phyloP scores from a whole-genome alignment of 2,113 vertebrate genomes.

The Accipiter cooperii region DNA sequence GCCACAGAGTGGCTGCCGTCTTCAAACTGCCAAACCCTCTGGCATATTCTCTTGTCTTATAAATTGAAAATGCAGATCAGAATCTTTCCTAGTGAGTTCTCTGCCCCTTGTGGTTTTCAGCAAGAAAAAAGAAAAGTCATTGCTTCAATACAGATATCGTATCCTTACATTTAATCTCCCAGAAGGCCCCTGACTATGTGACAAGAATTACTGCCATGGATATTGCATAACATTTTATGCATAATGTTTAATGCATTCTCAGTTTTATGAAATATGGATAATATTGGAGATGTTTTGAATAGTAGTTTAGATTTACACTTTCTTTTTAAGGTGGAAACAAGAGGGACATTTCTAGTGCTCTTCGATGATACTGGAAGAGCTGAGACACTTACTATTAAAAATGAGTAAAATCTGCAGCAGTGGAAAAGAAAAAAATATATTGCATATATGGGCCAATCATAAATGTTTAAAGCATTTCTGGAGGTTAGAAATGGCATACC shows the following conservation, averaged over 20 bases:
- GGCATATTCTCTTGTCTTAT: neutral
- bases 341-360: neutral
- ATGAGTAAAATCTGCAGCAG: neutral
- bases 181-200: neutral
- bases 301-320: neutral
- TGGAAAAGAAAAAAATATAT: neutral
- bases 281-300: neutral
- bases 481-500: neutral
- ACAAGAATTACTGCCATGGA: neutral
- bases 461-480: neutral
- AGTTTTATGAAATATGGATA: neutral
- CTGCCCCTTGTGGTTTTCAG: conserved; percentile 5
- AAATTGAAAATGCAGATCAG: conserved; percentile 18
- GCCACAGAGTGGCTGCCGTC: neutral
- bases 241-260: neutral
- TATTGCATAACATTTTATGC: neutral
- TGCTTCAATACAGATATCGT: neutral
- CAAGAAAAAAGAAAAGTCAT: neutral
- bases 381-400: neutral
- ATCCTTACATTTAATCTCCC: neutral
- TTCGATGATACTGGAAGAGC: neutral
- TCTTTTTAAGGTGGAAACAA: neutral
- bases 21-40: neutral
- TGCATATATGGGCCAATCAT: neutral
- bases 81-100: neutral